Conservation (phyloP, 2,797 vertebrate genomes). For the Sebastes melanostomus region DNA sequence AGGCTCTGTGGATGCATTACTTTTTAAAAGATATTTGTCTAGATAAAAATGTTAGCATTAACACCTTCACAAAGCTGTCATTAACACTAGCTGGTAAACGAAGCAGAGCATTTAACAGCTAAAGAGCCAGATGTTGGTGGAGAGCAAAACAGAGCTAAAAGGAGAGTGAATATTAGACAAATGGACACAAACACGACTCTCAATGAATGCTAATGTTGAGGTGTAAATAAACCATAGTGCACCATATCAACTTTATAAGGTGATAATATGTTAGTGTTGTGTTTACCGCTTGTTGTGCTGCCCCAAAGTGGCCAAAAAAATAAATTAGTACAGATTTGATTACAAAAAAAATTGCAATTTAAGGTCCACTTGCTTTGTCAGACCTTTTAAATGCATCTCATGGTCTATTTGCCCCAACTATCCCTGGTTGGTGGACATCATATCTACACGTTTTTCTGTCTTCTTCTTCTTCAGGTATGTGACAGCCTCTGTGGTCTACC, state of each 20-base stretch:
- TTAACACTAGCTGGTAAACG: too few relatives aligned
- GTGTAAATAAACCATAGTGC: not conserved
- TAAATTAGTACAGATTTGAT: not conserved
- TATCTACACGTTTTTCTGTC: not conserved
- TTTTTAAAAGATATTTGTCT: too few relatives aligned
- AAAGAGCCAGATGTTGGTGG: not conserved
- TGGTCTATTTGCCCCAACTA: not conserved
- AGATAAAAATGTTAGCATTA: too few relatives aligned
- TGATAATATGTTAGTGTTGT: not conserved
- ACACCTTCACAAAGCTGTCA: not conserved
- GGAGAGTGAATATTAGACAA: not conserved
- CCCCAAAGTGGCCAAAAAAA: not conserved
- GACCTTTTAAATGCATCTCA: not conserved
- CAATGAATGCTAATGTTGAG: not conserved
- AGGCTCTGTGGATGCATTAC: too few relatives aligned
- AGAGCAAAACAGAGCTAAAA: not conserved
- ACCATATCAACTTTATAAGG: not conserved
- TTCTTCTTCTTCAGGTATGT: conserved; percentile 66
- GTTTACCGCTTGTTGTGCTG: not conserved
- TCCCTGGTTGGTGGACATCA: not conserved
- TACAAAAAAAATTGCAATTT: not conserved
- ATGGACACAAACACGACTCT: not conserved
- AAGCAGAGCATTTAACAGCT: not conserved
- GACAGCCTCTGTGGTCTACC: conserved; percentile 90
- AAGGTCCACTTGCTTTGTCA: not conserved